A percentile compares a stretch with the other conserved stretches of the same genome.
These are phyloP conservation scores for Lateolabrax maculatus DNA, from an alignment of 2,797 vertebrate genomes.

Conservation along the genomic window DNA sequence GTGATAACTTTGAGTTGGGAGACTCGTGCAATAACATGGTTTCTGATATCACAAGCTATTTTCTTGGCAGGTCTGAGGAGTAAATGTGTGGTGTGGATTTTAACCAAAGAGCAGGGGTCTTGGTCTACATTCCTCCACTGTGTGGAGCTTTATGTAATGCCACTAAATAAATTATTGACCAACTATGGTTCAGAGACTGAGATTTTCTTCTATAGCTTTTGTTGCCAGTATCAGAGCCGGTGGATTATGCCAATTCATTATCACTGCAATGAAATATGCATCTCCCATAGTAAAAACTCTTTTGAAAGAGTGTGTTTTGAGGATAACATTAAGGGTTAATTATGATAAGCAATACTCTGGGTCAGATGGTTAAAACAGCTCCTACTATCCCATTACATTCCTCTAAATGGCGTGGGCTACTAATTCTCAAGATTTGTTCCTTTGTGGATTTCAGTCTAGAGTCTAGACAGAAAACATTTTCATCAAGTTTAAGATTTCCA, in stretches of 20 bases:
- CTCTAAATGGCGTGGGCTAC: constrained; percentile 38
- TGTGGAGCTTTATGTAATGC: constrained; percentile 34
- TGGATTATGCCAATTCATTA: constrained; percentile 25
- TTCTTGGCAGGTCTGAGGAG: constrained; percentile 17
- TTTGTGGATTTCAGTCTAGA: constrained; percentile 31
- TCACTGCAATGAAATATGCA: neutral
- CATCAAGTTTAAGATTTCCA: constrained; percentile 57
- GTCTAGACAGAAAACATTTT: constrained; percentile 61
- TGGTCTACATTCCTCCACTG: constrained; percentile 11
- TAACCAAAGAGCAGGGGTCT: constrained; percentile 11
- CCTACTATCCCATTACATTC: constrained; percentile 23
- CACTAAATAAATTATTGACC: constrained; percentile 28
- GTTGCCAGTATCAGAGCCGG: constrained; percentile 1
- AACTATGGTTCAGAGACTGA: constrained; percentile 26
- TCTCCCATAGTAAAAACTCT: neutral
- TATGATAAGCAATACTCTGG: constrained; percentile 1
- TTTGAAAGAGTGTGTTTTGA: constrained; percentile 15
- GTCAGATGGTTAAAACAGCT: constrained; percentile 10
- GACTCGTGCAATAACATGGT: neutral
- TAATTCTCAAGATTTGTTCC: constrained; percentile 24
- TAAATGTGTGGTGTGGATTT: constrained; percentile 34
- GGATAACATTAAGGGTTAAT: constrained; percentile 8
- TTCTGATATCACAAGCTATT: constrained; percentile 26
- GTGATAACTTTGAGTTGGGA: neutral
- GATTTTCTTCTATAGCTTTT: constrained; percentile 22